phyloP scores from a whole-genome alignment of 2,113 vertebrate species.

The Trogon surrucura region DNA sequence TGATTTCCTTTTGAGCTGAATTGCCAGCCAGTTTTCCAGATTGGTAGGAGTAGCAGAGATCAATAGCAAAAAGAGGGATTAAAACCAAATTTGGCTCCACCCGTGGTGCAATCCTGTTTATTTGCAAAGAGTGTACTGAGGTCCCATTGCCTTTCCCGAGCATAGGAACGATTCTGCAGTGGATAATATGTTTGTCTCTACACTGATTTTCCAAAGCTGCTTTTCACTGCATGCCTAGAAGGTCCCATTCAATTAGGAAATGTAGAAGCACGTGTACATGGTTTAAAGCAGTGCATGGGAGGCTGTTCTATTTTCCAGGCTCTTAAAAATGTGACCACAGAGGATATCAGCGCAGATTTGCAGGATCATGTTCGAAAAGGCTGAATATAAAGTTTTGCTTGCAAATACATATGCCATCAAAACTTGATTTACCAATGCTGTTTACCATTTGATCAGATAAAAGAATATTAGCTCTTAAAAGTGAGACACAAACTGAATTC shows the following conservation, averaged over 20 bases:
- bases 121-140: neutral
- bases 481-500: constrained; percentile 53
- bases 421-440: constrained; percentile 52
- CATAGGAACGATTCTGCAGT: neutral
- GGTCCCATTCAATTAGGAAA: constrained; percentile 50
- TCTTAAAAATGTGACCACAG: constrained; percentile 40
- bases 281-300: constrained; percentile 15
- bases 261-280: neutral
- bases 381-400: constrained; percentile 59
- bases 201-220: neutral
- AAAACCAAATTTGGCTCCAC: neutral
- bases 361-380: constrained; percentile 38
- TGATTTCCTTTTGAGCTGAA: neutral
- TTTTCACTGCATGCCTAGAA: constrained; percentile 33
- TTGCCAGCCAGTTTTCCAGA: neutral
- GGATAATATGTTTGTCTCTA: neutral
- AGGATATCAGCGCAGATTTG: constrained; percentile 56
- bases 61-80: neutral
- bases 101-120: neutral
- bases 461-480: constrained; percentile 64
- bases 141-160: neutral
- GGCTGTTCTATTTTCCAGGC: constrained; percentile 4
- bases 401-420: constrained; percentile 47
- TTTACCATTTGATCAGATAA: constrained; percentile 69
- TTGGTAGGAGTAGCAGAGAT: neutral